These are phyloP conservation scores for Eurois occulta DNA, from an alignment of 2,888 invertebrate species.

Conservation along the genomic window DNA sequence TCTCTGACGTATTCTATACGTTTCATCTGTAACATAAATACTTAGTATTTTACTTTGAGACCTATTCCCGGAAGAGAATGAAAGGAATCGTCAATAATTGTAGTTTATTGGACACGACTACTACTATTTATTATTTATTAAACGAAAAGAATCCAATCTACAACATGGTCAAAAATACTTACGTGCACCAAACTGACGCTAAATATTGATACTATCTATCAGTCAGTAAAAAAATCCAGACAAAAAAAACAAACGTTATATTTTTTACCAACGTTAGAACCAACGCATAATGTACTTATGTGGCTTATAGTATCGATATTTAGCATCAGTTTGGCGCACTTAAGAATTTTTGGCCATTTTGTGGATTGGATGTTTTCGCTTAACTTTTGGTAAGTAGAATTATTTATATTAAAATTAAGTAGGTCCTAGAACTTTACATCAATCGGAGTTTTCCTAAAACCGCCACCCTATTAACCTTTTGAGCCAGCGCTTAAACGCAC, in stretches of 20 bases:
- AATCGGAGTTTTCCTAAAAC: not conserved
- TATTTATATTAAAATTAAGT: not conserved
- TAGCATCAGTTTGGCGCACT: too few species aligned
- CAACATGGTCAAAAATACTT: too few species aligned
- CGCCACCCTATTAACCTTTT: too few species aligned
- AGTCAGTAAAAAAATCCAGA: too few species aligned
- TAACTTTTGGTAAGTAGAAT: not conserved
- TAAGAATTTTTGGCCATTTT: too few species aligned
- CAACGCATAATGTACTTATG: too few species aligned
- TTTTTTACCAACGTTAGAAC: too few species aligned
- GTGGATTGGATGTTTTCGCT: not conserved
- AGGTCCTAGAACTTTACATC: not conserved
- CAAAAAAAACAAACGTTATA: too few species aligned
- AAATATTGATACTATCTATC: too few species aligned
- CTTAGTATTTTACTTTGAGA: not conserved
- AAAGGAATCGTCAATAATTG: not conserved
- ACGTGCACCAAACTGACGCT: too few species aligned
- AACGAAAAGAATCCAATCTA: not conserved
- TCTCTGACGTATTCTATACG: slow-evolving; percentile 81
- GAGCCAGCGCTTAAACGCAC: too few species aligned
- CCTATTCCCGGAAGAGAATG: not conserved
- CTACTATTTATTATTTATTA: not conserved
- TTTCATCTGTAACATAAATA: slow-evolving; percentile 85
- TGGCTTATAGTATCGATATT: too few species aligned
- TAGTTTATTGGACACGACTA: not conserved